Evolutionary conservation across 2,797 vertebrate species (phyloP).

Genomic region (Takifugu ocellatus): DNA sequence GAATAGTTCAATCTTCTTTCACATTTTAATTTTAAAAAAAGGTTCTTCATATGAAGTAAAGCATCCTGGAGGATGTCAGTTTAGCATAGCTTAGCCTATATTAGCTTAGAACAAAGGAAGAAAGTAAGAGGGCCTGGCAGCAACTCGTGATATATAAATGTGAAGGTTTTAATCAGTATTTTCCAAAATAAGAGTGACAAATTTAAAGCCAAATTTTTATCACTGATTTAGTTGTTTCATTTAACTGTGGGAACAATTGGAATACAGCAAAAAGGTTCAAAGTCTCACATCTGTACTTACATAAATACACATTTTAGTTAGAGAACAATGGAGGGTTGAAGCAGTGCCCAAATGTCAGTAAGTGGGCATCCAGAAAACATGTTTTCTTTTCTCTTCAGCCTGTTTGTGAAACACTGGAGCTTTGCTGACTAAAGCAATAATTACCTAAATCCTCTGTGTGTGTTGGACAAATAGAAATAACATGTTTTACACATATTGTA

Average conservation of each 20-base stretch:
- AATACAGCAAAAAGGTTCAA: too few relatives aligned
- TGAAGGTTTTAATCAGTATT: too few relatives aligned
- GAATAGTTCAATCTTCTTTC: too few relatives aligned
- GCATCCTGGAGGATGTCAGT: background rate
- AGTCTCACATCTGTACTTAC: too few relatives aligned
- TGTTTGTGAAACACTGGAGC: slow-evolving; percentile 11
- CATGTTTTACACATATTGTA: slow-evolving; percentile 23
- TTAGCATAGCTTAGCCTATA: too few relatives aligned
- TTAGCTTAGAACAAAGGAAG: background rate
- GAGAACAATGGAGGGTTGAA: background rate
- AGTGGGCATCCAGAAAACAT: background rate
- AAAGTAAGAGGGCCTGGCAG: background rate
- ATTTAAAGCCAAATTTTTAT: too few relatives aligned
- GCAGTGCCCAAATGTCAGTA: background rate
- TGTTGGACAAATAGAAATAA: slow-evolving; percentile 51
- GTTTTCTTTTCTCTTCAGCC: slow-evolving; percentile 24
- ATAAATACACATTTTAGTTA: background rate
- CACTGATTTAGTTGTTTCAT: too few relatives aligned
- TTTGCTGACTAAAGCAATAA: slow-evolving; percentile 44
- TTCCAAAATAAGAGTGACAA: too few relatives aligned
- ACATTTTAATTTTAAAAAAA: too few relatives aligned
- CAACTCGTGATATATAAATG: background rate
- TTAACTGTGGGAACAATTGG: too few relatives aligned
- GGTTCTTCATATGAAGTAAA: too few relatives aligned
- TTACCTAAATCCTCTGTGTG: slow-evolving; percentile 48